Evolutionary conservation across 1,140 invertebrate species (phyloP), one percentile per base, ranked within the genome.

Genomic region (honey bee (Apis mellifera)): DNA sequence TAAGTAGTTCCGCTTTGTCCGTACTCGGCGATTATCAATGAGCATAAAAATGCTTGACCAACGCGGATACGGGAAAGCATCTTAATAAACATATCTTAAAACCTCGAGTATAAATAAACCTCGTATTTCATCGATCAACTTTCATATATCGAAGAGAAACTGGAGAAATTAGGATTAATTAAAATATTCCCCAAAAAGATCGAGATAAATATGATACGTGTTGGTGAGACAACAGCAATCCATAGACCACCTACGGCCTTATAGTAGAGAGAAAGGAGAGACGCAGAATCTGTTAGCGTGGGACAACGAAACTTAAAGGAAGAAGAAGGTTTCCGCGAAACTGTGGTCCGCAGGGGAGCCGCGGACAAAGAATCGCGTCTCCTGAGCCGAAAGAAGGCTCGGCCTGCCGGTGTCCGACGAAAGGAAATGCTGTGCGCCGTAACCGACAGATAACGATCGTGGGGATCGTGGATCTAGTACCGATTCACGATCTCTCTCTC

Each of bases 281-380:
- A 21, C 9, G 7, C 19, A 32, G 21, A 3, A 11, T 19, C 3
- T 71, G 2, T 60, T 42, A 42, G 5, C 48, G 26, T 17, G 23
- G 52, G 26, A 21, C 23, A 5, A 55, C 26, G 19, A 21, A 70
- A 7, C 59, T 50, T 42, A 68, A 32, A 50, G 68, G 70, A 82
- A 75, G 70, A 82, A 75, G 65, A 69, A 78, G 71, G 57, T 78
- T 87, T 87, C 85, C 85, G 85, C 84, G 84, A 87, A 87, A 86
- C 74, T 83, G 85, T 86, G 65, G 85, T 77, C 42, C 26, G 62
- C 68, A 23, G 68, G 23, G 62, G n/a, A 75, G 71, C 81, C 84
- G 76, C 81, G 54, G 57, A 81, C 79, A 76, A 72, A 84, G 62
- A 75, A 54, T 55, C 26, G 60, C 54, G 54, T 81, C 73, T 70